These are phyloP conservation scores for Dasysyrphus albostriatus DNA, from an alignment of 2,888 invertebrate species.

Conservation along the genomic window DNA sequence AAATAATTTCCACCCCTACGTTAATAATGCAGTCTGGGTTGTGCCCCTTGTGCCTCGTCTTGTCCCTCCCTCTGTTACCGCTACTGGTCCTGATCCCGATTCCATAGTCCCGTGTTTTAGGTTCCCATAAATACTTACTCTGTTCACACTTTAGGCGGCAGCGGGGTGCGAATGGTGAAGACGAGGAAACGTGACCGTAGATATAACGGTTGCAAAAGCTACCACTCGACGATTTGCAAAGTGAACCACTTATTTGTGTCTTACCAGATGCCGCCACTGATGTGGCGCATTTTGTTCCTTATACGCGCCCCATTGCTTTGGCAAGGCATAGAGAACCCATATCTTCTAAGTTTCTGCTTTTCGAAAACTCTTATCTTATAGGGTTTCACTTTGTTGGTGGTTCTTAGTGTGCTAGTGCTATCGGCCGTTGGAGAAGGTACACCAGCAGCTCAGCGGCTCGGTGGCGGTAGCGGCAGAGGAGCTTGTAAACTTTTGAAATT, in stretches of 20 bases:
- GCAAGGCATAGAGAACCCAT: background rate
- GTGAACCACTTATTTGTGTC: slow-evolving; percentile 73
- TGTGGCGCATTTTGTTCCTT: slow-evolving; percentile 28
- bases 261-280: slow-evolving; percentile 68
- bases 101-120: slow-evolving; percentile 8
- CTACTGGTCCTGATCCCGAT: slow-evolving; percentile 7
- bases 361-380: slow-evolving; percentile 25
- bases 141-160: slow-evolving; percentile 62
- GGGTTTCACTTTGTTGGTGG: background rate
- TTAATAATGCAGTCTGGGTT: slow-evolving; percentile 57
- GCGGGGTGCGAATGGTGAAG: background rate
- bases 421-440: background rate
- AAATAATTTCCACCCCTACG: slow-evolving; percentile 58
- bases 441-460: too few species aligned
- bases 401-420: background rate
- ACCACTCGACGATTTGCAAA: slow-evolving; percentile 74
- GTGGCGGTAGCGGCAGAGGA: background rate
- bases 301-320: slow-evolving; percentile 20
- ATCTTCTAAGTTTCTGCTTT: slow-evolving; percentile 35
- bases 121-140: slow-evolving; percentile 47
- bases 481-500: slow-evolving; percentile 53
- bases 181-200: slow-evolving; percentile 24
- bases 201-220: slow-evolving; percentile 52
- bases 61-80: slow-evolving; percentile 31
- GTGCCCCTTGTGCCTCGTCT: slow-evolving; percentile 35